These are phyloP conservation scores for Prinia subflava DNA, from an alignment of 2,113 vertebrate species.

Conservation along the genomic window DNA sequence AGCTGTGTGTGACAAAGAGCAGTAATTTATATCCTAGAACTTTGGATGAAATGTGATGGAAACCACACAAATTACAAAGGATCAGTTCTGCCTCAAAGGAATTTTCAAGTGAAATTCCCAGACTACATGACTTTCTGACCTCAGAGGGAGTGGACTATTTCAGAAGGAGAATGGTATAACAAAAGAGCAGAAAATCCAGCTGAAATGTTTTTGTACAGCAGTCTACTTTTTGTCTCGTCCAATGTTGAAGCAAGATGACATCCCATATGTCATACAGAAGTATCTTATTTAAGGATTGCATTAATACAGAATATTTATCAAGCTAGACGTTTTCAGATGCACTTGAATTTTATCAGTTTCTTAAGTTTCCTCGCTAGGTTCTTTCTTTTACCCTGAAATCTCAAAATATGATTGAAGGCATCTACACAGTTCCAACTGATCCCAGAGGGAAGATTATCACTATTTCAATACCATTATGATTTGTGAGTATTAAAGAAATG, in stretches of 20 bases:
- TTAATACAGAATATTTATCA: not conserved
- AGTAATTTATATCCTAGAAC: slow-evolving; percentile 12
- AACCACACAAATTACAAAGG: slow-evolving; percentile 32
- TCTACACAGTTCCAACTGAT: not conserved
- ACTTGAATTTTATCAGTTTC: not conserved
- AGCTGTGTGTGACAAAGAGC: not conserved
- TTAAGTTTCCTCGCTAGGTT: not conserved
- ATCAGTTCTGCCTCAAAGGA: slow-evolving; percentile 23
- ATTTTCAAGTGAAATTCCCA: slow-evolving; percentile 53
- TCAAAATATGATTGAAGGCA: not conserved
- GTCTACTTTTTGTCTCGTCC: not conserved
- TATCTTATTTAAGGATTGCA: not conserved
- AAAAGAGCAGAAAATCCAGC: not conserved
- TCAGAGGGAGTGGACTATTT: not conserved
- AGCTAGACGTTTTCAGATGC: not conserved
- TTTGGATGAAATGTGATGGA: slow-evolving; percentile 28
- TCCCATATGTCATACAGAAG: not conserved
- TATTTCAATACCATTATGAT: not conserved
- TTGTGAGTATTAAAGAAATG: not conserved
- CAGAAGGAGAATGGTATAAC: not conserved
- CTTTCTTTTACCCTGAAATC: not conserved
- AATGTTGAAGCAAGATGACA: not conserved
- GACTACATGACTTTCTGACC: slow-evolving; percentile 50
- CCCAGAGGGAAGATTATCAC: not conserved
- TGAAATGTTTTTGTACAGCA: not conserved